Evolutionary conservation across 35 echinoderm and acorn worm species (phyloP), one percentile per base, ranked within the genome.

Genomic region (Acanthaster planci): DNA sequence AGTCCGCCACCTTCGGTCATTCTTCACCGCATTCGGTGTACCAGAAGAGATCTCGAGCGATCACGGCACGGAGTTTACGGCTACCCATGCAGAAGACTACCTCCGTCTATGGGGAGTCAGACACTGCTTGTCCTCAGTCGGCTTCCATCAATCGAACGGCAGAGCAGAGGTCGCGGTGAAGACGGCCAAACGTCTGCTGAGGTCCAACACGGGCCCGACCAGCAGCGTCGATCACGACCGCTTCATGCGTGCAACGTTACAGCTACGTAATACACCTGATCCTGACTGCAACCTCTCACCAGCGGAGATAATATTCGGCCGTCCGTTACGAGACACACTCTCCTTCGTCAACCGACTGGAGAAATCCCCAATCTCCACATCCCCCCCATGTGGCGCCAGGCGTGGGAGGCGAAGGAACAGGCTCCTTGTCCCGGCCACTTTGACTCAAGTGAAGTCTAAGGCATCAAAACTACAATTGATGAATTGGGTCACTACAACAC

Each of bases 1-100:
- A 0, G 40, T 75, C 37, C 83, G 83, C 40, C n/a, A n/a, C n/a
- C n/a, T n/a, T n/a, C n/a, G n/a, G n/a, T n/a, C n/a, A n/a, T 67
- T 50, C 40, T 92, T 92, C 82, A 78, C 83, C 31, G 88, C 85
- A 5, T 92, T 77, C 47, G 85, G 90, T 23, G 88, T 86, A 18
- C 50, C 23, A 6, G 52, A 90, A 51, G 89, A 85, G 51, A 21
- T 90, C 1, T 32, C 90, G 50, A 87, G 83, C 3, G 83, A 86
- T 81, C 53, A 76, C 77, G 89, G 88, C 47, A 50, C 86, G 8
- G 1, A 87, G 59, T 79, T 89, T 37, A 82, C 55, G 0, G 57
- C 57, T 6, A 51, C 21, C 21, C 37, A 7, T n/a, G 81, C 77
- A 0, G 29, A 22, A 16, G n/a, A 19, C 57, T 81, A 81, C 77